phyloP scores from a whole-genome alignment of 2,797 vertebrate genomes.

The Sitta carolinensis region DNA sequence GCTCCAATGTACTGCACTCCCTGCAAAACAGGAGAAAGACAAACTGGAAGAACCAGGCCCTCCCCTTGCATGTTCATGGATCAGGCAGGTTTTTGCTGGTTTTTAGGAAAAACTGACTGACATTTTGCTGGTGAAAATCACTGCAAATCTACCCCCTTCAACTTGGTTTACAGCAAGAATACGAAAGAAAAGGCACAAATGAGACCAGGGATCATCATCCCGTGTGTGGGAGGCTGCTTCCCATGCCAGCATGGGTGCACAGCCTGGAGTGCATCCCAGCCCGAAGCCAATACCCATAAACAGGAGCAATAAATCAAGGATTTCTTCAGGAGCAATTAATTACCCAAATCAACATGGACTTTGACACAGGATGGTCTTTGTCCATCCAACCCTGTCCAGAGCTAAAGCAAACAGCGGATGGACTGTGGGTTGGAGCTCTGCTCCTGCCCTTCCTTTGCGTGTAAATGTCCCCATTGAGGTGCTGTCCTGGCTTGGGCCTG shows the following conservation, averaged over 20 bases:
- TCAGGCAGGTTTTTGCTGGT: neutral
- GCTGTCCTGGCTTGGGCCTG: neutral
- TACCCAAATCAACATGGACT: neutral
- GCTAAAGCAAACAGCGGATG: slow-evolving; percentile 14
- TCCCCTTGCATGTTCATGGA: rapidly evolving
- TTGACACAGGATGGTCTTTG: slow-evolving; percentile 44
- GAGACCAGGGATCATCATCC: neutral
- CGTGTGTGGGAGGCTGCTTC: neutral
- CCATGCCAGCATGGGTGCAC: rapidly evolving
- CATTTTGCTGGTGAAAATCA: neutral
- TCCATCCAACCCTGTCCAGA: neutral
- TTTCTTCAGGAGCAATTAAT: slow-evolving; percentile 8
- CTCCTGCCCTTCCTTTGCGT: neutral
- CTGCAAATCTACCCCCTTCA: neutral
- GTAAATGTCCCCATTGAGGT: slow-evolving; percentile 18
- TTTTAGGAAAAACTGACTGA: neutral
- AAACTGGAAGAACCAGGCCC: neutral
- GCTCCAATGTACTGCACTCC: neutral
- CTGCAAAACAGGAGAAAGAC: neutral
- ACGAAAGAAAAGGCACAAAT: neutral
- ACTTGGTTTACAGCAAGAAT: neutral
- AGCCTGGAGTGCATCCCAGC: neutral
- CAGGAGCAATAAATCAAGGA: slow-evolving; percentile 11
- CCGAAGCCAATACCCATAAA: neutral
- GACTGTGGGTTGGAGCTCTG: slow-evolving; percentile 8